Conservation (phyloP, 2,113 vertebrate species). For the Mesocricetus auratus region DNA sequence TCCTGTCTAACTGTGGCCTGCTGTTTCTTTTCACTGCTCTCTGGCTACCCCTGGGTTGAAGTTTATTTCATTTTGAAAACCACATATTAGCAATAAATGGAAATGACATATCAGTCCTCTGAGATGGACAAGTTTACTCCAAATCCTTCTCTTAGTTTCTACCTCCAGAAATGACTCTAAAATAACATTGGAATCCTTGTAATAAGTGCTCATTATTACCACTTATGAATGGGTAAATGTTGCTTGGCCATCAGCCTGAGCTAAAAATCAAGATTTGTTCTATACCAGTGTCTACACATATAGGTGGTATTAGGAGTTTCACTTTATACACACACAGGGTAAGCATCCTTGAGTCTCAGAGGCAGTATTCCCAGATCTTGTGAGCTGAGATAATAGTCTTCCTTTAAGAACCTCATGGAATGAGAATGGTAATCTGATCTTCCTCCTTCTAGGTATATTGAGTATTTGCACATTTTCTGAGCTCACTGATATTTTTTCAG, state of each 20-base stretch:
- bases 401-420: not conserved
- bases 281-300: not conserved
- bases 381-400: not conserved
- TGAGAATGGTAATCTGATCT: fast-evolving
- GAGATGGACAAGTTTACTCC: not conserved
- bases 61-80: slow-evolving; percentile 59
- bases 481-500: not conserved
- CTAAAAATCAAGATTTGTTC: not conserved
- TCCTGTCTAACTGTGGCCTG: not conserved
- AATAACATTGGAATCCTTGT: not conserved
- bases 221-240: slow-evolving; percentile 11
- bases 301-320: not conserved
- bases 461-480: not conserved
- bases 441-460: not conserved
- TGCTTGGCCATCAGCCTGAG: not conserved
- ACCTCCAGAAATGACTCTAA: not conserved
- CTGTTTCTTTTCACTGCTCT: slow-evolving; percentile 45
- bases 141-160: not conserved
- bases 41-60: not conserved
- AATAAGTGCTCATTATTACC: slow-evolving; percentile 40
- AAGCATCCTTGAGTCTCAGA: not conserved
- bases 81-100: slow-evolving; percentile 46
- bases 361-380: not conserved
- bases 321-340: fast-evolving
- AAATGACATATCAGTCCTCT: slow-evolving; percentile 56